Conservation (phyloP, 2,888 invertebrate genomes). For the Allacma fusca region DNA sequence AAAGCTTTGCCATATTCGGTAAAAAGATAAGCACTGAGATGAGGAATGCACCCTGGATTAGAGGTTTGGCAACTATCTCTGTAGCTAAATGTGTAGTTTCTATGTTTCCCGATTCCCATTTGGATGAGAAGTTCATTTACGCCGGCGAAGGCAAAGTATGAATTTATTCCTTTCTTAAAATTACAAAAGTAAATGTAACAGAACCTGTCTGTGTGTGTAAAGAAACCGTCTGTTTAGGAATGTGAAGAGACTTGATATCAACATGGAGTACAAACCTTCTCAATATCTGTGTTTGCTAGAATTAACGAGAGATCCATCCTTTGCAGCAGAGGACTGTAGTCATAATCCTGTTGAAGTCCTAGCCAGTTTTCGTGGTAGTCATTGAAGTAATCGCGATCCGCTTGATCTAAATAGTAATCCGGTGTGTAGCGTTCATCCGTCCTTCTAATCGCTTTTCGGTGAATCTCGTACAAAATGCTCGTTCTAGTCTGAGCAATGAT, state of each 20-base stretch:
- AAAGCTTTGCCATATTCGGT: no score
- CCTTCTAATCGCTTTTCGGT: slow-evolving; percentile 2
- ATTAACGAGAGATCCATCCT: not conserved
- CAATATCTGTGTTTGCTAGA: not conserved
- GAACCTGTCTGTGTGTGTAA: no score
- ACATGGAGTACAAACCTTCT: no score
- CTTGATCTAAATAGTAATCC: slow-evolving; percentile 27
- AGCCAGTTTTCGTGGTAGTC: not conserved
- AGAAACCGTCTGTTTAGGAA: no score
- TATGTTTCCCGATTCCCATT: not conserved
- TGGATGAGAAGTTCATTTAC: not conserved
- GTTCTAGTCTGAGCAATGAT: not conserved
- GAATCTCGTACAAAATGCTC: not conserved
- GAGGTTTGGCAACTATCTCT: not conserved
- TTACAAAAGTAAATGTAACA: no score
- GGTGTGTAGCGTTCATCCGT: slow-evolving; percentile 4
- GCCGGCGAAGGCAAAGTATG: no score
- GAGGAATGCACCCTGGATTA: no score
- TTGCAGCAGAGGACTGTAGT: no score
- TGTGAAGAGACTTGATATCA: no score
- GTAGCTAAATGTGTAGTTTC: not conserved
- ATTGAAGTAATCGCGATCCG: slow-evolving; percentile 14
- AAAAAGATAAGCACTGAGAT: no score
- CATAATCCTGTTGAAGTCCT: no score
- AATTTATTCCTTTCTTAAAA: no score